Base-by-base conservation (phyloP, 2,888 invertebrate genomes). In the Sarcophaga variegata region DNA sequence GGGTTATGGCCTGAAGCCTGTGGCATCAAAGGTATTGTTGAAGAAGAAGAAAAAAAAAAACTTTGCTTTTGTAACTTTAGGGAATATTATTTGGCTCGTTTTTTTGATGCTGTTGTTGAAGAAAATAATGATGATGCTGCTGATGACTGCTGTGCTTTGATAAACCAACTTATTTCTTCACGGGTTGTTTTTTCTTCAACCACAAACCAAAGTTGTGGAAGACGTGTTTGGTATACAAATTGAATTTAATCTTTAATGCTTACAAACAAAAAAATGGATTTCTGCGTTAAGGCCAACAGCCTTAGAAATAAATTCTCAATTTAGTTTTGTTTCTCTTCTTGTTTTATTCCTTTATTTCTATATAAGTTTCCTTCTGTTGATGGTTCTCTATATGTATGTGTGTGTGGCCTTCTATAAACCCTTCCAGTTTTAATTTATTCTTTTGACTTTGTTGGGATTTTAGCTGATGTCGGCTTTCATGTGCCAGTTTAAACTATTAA, bases 191-290 rank as follows among this genome's bases (percentile, higher is more conserved):
- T 72, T 71, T 60, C 3, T 45, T 12, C 20, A 2, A 22, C 17
- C 17, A 59, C 27, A 71, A 59, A 27, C 54, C 8, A 54, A 54
- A 54, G 17, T 17, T 54, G 17, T 12, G 17, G 17, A 2, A 54
- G 17, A 86, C 83, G 83, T 77, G 83, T 83, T 83, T 80, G 22
- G 72, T 27, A 27, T 83, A 59, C 69, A 64, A 80, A 86, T 83
- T 74, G 45, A 64, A 80, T 79, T 82, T 77, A 72, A 69, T 60
- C 69, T 64, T 86, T 17, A 49, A 17, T 71, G 25, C 22, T 63
- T 66, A n/a, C 22, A 62, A 81, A 49, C 49, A 25, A 3, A 17
- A 62, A 75, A 2, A 0, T 62, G 22, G 22, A 54, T 59, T 47
- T 59, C 45, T 12, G n/a, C 60, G 67, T 67, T 62, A n/a, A 67